These are phyloP conservation scores for Gasterosteus aculeatus DNA, from an alignment of 2,113 vertebrate genomes.

Conservation along the genomic window DNA sequence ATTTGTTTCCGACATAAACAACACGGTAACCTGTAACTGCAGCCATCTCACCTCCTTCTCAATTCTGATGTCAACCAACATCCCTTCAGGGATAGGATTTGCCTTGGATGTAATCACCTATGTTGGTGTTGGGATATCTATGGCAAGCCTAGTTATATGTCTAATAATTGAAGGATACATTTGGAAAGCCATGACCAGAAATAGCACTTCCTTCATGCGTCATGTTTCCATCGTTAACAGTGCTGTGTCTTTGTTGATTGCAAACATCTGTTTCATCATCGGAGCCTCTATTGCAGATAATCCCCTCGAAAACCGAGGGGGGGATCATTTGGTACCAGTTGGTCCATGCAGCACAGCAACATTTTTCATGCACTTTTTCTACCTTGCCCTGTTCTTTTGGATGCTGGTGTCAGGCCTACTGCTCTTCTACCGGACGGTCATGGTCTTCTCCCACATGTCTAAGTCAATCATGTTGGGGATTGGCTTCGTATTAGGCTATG, in stretches of 20 bases:
- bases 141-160: constrained; percentile 85
- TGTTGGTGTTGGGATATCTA: constrained; percentile 84
- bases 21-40: constrained; percentile 79
- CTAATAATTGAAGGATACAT: constrained; percentile 82
- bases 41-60: constrained; percentile 87
- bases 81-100: accelerated
- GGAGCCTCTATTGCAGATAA: constrained; percentile 60
- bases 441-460: constrained; percentile 85
- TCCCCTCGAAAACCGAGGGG: constrained; percentile 37
- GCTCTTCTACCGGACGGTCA: constrained; percentile 85
- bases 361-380: constrained; percentile 91
- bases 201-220: constrained; percentile 86
- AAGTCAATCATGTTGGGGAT: constrained; percentile 80
- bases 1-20: not conserved
- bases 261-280: constrained; percentile 87
- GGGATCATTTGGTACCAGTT: constrained; percentile 8
- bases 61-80: constrained; percentile 83
- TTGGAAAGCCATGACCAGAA: constrained; percentile 83
- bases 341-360: constrained; percentile 82
- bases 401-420: constrained; percentile 89
- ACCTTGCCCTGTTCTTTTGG: constrained; percentile 92
- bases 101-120: constrained; percentile 74
- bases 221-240: constrained; percentile 89
- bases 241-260: constrained; percentile 81
- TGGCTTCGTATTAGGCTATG: constrained; percentile 85